Percentiles rank a stretch among this genome's conserved stretches.
phyloP scores from a whole-genome alignment of 2,888 invertebrate genomes.

The Pyrochroa serraticornis region DNA sequence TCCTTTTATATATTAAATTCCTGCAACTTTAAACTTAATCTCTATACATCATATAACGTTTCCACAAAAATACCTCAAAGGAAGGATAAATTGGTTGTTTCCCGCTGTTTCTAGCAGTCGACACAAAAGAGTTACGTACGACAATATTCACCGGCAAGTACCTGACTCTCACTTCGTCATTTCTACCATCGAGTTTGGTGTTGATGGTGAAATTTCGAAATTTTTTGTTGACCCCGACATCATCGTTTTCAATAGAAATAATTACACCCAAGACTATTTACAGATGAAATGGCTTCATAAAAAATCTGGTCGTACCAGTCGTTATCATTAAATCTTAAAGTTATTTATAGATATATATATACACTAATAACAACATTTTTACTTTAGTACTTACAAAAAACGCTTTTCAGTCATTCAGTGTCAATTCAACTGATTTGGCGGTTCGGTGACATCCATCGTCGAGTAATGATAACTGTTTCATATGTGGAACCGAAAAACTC shows the following conservation, averaged over 20 bases:
- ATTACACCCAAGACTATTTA: constrained; percentile 40
- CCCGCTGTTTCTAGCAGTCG: not conserved
- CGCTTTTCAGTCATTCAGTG: constrained; percentile 45
- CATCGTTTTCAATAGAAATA: constrained; percentile 27
- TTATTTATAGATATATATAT: constrained; percentile 44
- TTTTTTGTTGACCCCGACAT: not conserved
- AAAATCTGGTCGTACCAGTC: constrained; percentile 52
- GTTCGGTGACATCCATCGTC: too few relatives aligned
- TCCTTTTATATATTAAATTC: constrained; percentile 49
- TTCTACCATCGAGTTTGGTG: constrained; percentile 15
- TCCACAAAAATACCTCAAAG: constrained; percentile 52
- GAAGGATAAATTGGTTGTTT: constrained; percentile 11
- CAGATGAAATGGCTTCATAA: constrained; percentile 45
- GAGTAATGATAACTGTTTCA: too few relatives aligned
- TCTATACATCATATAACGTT: constrained; percentile 53
- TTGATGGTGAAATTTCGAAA: constrained; percentile 29
- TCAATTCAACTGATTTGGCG: not conserved
- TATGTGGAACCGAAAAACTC: not conserved
- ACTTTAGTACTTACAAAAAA: constrained; percentile 35
- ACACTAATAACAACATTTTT: constrained; percentile 51
- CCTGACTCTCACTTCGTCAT: constrained; percentile 26
- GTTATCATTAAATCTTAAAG: constrained; percentile 43
- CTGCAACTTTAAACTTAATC: constrained; percentile 54
- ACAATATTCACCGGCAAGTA: constrained; percentile 27
- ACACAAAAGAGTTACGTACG: constrained; percentile 17